Conservation (phyloP, 2,113 vertebrate genomes). For the Chloropsis hardwickii region DNA sequence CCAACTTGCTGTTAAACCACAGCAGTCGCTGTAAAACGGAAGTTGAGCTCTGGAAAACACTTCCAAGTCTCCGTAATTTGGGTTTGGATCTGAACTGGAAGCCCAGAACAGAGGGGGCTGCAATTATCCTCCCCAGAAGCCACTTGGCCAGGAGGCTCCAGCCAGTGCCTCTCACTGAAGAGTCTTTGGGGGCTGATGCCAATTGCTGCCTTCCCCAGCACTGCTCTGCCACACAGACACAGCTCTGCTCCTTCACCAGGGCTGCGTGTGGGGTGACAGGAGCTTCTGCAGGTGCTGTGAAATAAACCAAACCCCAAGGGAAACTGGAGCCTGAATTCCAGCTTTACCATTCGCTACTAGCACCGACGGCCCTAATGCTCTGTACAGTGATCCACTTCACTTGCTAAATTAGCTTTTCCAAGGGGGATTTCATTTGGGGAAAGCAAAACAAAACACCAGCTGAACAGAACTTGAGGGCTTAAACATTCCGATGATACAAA, state of each 20-base stretch:
- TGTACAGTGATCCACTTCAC: not conserved
- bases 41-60: not conserved
- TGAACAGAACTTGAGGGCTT: not conserved
- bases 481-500: not conserved
- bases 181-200: not conserved
- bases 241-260: not conserved
- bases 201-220: not conserved
- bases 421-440: not conserved
- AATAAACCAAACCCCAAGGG: not conserved
- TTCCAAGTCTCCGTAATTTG: not conserved
- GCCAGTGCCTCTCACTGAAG: not conserved
- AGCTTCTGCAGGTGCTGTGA: not conserved
- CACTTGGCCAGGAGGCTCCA: not conserved
- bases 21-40: not conserved
- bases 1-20: not conserved
- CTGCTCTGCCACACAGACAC: not conserved
- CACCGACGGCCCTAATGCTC: not conserved
- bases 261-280: not conserved
- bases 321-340: not conserved
- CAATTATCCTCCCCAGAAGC: not conserved
- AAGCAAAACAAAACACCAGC: not conserved
- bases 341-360: not conserved
- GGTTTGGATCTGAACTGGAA: not conserved
- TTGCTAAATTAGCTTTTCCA: not conserved
- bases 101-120: too few relatives aligned